Percentiles rank a stretch among this genome's conserved stretches.
Evolutionary conservation across 2,888 invertebrate species (phyloP).

Genomic region (Chrysotoxum bicinctum): DNA sequence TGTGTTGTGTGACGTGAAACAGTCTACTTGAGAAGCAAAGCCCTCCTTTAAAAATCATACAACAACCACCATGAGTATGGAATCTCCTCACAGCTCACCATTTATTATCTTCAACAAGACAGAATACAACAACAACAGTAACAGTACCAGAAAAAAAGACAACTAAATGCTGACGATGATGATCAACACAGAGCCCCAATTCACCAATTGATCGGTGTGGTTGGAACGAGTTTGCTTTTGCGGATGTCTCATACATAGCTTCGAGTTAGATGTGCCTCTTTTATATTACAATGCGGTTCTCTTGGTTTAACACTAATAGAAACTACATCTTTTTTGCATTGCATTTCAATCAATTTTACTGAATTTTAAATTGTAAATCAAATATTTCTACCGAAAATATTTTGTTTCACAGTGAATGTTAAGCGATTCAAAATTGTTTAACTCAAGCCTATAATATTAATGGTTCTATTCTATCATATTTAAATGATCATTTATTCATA

Average conservation of each 20-base stretch:
- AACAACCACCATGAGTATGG: slow-evolving; percentile 44
- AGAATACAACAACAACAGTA: slow-evolving; percentile 25
- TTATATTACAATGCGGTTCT: neutral
- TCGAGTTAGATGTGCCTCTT: slow-evolving; percentile 7
- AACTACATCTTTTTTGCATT: no score
- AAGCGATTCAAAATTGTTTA: no score
- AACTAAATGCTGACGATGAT: slow-evolving; percentile 27
- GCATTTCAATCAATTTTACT: no score
- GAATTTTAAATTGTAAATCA: no score
- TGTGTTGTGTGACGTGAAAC: slow-evolving; percentile 61
- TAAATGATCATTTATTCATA: no score
- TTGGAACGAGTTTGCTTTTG: slow-evolving; percentile 60
- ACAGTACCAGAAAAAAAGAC: neutral
- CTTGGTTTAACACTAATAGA: neutral
- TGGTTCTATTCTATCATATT: no score
- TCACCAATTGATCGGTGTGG: slow-evolving; percentile 46
- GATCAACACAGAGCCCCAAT: slow-evolving; percentile 10
- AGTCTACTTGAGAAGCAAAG: slow-evolving; percentile 51
- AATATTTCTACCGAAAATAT: no score
- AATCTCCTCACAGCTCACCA: slow-evolving; percentile 43
- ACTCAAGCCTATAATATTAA: no score
- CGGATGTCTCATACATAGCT: slow-evolving; percentile 34
- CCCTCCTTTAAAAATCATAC: slow-evolving; percentile 38
- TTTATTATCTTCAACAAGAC: slow-evolving; percentile 18
- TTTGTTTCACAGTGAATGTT: no score